These are phyloP conservation scores for Sitophilus oryzae DNA, from an alignment of 1,140 invertebrate species.

Conservation along the genomic window DNA sequence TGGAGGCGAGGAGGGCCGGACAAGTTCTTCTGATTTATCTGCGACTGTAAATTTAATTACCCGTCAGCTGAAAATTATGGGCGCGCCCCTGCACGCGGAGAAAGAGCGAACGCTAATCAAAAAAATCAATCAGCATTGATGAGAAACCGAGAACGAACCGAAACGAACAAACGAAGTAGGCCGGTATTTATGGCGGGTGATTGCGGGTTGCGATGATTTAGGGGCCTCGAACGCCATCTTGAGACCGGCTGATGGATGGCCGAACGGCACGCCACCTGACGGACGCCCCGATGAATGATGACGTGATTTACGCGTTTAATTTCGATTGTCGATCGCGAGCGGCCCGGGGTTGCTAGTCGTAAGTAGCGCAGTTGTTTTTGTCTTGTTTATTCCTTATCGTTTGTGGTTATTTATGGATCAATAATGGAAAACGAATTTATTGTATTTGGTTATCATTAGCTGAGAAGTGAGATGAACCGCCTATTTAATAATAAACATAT, in stretches of 20 bases:
- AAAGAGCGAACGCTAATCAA: constrained; percentile 25
- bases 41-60: constrained; percentile 24
- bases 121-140: constrained; percentile 30
- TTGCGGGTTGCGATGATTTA: constrained; percentile 41
- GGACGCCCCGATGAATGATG: constrained; percentile 13
- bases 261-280: constrained; percentile 39
- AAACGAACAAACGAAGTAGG: constrained; percentile 27
- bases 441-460: no score
- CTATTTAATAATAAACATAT: no score
- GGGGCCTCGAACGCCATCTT: constrained; percentile 36
- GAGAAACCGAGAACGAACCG: constrained; percentile 20
- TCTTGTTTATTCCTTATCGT: not conserved
- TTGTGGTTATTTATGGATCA: no score
- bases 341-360: not conserved
- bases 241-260: constrained; percentile 34
- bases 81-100: constrained; percentile 19
- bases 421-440: no score
- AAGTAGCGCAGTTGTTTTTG: not conserved
- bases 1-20: not conserved
- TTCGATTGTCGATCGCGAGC: not conserved
- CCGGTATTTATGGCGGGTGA: constrained; percentile 40
- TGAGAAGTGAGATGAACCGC: no score
- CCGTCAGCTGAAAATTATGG: constrained; percentile 21
- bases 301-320: not conserved
- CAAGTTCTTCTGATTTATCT: constrained; percentile 13